Conservation (phyloP, 2,797 vertebrate species). For the Enteromius thamalakanensis region DNA sequence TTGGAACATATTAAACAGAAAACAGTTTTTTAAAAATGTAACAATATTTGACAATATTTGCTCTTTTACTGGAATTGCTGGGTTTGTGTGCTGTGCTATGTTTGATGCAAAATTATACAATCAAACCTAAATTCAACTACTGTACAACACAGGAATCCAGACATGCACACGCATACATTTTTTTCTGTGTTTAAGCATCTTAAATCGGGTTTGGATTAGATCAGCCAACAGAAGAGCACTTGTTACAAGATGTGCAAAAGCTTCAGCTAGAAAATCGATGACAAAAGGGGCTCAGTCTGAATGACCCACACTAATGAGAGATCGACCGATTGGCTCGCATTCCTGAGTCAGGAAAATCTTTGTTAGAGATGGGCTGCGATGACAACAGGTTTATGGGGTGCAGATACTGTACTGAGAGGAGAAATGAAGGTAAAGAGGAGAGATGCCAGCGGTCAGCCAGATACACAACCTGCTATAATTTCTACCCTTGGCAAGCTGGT, state of each 20-base stretch:
- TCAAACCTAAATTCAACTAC: background rate
- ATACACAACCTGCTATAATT: constrained; percentile 48
- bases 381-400: constrained; percentile 20
- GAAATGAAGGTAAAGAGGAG: constrained; percentile 30
- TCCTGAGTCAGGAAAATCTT: constrained; percentile 47
- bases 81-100: no score
- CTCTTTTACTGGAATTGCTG: background rate
- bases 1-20: background rate
- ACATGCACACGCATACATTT: background rate
- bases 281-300: constrained; percentile 19
- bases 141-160: background rate
- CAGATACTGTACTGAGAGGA: constrained; percentile 11
- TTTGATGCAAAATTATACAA: background rate
- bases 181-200: background rate
- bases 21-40: background rate
- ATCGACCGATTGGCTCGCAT: constrained; percentile 32
- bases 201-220: background rate
- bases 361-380: constrained; percentile 14
- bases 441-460: constrained; percentile 37
- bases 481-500: constrained; percentile 39
- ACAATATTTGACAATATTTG: no score
- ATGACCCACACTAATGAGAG: constrained; percentile 42
- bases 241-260: constrained; percentile 26
- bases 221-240: background rate
- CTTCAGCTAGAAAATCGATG: constrained; percentile 39